Evolutionary conservation across 30 jellyfish, hydroid and myxozoan genomes (phyloP).

Genomic region (Phacellophora camtschatica): DNA sequence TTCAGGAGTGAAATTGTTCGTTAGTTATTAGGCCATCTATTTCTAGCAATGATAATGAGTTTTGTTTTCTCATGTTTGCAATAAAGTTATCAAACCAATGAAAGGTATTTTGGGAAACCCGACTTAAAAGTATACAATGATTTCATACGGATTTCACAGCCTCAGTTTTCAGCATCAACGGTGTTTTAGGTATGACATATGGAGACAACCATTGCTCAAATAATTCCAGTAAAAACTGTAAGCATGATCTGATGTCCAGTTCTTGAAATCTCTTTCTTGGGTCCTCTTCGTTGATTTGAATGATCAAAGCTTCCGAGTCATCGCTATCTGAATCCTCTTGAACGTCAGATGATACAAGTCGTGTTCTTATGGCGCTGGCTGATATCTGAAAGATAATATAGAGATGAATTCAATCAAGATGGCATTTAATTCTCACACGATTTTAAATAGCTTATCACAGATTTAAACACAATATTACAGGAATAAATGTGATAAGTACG

Average conservation of each 20-base stretch:
- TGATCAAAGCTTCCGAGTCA: constrained; percentile 85
- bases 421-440: too few species aligned
- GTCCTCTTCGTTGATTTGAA: constrained; percentile 80
- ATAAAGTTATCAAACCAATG: too few species aligned
- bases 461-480: too few species aligned
- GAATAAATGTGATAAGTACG: too few species aligned
- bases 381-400: constrained; percentile 57
- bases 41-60: too few species aligned
- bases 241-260: constrained; percentile 89
- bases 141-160: constrained; percentile 83
- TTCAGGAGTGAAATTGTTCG: too few species aligned
- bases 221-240: constrained; percentile 82
- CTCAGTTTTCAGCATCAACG: constrained; percentile 86
- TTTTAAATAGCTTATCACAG: too few species aligned
- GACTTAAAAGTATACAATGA: background rate
- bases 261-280: constrained; percentile 75
- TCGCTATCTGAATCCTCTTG: constrained; percentile 97
- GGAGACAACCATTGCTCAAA: constrained; percentile 96
- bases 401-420: too few species aligned
- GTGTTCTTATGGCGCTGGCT: constrained; percentile 85
- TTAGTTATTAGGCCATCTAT: too few species aligned
- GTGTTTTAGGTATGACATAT: constrained; percentile 80
- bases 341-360: constrained; percentile 90
- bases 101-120: too few species aligned
- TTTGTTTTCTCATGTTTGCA: too few species aligned